Base-by-base conservation (phyloP, 2,888 invertebrate species). In the Alloplasta piceator region DNA sequence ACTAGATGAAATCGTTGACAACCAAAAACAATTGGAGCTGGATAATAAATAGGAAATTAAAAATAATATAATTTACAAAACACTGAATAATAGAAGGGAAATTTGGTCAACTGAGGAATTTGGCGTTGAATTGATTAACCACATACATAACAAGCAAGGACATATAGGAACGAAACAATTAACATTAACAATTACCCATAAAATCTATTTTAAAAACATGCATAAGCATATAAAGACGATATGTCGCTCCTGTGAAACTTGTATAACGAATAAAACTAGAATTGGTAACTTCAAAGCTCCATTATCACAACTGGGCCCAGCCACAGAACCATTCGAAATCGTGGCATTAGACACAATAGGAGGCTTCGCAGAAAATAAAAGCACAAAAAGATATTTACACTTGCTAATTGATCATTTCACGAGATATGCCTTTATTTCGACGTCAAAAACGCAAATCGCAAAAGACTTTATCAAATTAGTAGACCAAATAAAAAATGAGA, bases 371-470 rank as follows among this genome's bases (percentile, higher is more conserved):
- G 85, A 87, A 10, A 67, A 73, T 16, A 64, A 83, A 61, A 84
- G 84, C 39, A 80, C 84, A 80, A 88, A 87, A 83, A 86, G 77
- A 82, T 87, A 87, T 61, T 61, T 88, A 46, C 88, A 88, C 78
- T 68, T 86, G 41, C 66, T 85, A 60, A 82, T 84, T 12, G 86
- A 87, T 61, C 85, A 87, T 50, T 86, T 86, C 63, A 26, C 26
- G 26, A 26, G 26, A 26, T 26, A 26, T 3, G 26, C 26, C 26
- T 26, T 26, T 26, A 26, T 86, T 67, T 39, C 70, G 55, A 86
- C 86, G 38, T 87, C 85, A 48, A 85, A 82, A 76, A 84, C 83
- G 85, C 83, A 82, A 46, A 63, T 26, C 63, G 85, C 86, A 66
- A 73, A 60, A 50, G 84, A 85, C 60, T 86, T 85, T 58, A 83